A percentile compares a stretch with the other conserved stretches of the same genome.
These are phyloP conservation scores for Vollenhovia emeryi DNA, from an alignment of 1,140 invertebrate genomes.

Conservation along the genomic window DNA sequence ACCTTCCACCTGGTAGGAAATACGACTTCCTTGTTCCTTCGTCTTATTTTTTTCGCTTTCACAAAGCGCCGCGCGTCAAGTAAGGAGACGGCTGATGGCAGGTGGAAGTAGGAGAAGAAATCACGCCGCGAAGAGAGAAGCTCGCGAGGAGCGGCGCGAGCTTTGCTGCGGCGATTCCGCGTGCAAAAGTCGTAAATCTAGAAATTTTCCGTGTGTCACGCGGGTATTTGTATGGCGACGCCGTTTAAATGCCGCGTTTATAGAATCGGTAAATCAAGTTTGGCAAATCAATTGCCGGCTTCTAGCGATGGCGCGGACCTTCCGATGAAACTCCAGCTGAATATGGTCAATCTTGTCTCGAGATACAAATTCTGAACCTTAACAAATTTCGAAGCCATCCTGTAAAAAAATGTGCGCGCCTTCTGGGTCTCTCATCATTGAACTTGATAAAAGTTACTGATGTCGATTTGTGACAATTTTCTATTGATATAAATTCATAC, in stretches of 20 bases:
- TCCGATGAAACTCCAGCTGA: not conserved
- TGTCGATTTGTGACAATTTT: too few relatives aligned
- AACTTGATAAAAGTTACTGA: too few relatives aligned
- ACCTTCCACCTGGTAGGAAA: constrained; percentile 58
- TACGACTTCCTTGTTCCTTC: constrained; percentile 68
- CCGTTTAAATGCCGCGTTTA: constrained; percentile 63
- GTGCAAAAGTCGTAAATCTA: constrained; percentile 66
- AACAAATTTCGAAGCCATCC: not conserved
- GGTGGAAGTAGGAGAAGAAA: not conserved
- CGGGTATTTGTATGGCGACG: not conserved
- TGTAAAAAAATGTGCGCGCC: not conserved
- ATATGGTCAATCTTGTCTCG: not conserved
- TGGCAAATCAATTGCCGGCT: constrained; percentile 24
- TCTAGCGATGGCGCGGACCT: not conserved
- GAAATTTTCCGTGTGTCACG: constrained; percentile 68
- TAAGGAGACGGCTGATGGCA: not conserved
- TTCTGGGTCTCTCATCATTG: too few relatives aligned
- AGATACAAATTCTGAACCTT: not conserved
- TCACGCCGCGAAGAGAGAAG: not conserved
- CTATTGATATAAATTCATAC: not conserved
- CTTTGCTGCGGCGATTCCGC: constrained; percentile 31
- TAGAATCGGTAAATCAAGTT: constrained; percentile 72
- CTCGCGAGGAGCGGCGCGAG: not conserved
- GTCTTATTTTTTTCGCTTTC: constrained; percentile 42
- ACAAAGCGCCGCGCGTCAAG: constrained; percentile 29